Evolutionary conservation across 2,888 invertebrate genomes (phyloP), one percentile per base, ranked within the genome.

Genomic region (Acronicta psi): DNA sequence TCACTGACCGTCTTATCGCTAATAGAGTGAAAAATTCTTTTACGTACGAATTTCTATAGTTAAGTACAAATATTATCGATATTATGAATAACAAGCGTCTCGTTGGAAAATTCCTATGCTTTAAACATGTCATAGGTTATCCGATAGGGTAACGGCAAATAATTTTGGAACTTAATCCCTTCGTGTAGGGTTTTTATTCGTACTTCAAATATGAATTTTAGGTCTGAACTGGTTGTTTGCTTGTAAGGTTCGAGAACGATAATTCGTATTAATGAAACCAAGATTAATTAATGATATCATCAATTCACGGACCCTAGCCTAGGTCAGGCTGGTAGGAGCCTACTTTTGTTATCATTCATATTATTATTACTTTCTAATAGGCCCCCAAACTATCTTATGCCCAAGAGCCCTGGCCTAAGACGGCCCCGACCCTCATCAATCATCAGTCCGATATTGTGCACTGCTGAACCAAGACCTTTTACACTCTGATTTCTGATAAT

Each of bases 91-190:
- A 67, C 47, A 66, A 53, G 37, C 40, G 25, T 50, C 42, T 50
- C 37, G 18, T 58, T 54, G 75, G 75, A 75, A 77, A 54, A 71
- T 74, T 75, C 69, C 71, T 60, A 42, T 43, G 49, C 56, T 69
- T 71, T 51, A 44, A 67, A 54, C 18, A 14, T 42, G 64, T 65
- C 74, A 61, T 65, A 70, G 59, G 70, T 73, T 75, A 70, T 67
- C 68, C 34, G 36, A 16, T 45, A 57, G 56, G 44, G 38, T 9
- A 52, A 44, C 29, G 36, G 42, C 42, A 49, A 38, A 31, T 44
- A 43, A 65, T 40, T 73, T 71, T 65, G 65, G 65, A 31, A 47
- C 58, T 69, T 60, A 47, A 60, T 64, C 50, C 57, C 38, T 29
- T 2, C 0, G 0, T 13, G 46, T 69, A 68, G 16, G 52, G 57